phyloP scores from a whole-genome alignment of 2,888 invertebrate genomes.

The Corythucha ciliata region DNA sequence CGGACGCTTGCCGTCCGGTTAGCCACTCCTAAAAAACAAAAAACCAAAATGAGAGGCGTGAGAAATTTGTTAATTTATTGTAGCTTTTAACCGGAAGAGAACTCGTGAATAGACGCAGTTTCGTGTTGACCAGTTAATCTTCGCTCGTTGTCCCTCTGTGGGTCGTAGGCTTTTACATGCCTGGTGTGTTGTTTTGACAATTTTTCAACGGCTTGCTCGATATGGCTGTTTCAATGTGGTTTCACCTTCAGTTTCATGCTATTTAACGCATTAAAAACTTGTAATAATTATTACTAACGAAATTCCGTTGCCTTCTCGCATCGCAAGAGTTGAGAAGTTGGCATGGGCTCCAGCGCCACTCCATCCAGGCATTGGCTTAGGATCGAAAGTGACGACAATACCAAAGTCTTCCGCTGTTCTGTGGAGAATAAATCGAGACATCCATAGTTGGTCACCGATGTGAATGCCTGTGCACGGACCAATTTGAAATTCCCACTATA shows the following conservation, averaged over 20 bases:
- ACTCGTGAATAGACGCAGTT: slow-evolving; percentile 94
- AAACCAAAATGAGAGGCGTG: slow-evolving; percentile 14
- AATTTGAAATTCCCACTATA: slow-evolving; percentile 77
- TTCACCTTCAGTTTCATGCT: too few species aligned
- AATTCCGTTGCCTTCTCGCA: slow-evolving; percentile 84
- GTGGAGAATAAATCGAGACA: slow-evolving; percentile 75
- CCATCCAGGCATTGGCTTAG: slow-evolving; percentile 76
- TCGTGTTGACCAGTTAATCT: slow-evolving; percentile 91
- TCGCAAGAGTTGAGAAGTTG: slow-evolving; percentile 87
- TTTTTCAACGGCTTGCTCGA: slow-evolving; percentile 92
- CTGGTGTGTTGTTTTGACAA: slow-evolving; percentile 81
- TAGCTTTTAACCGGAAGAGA: slow-evolving; percentile 63
- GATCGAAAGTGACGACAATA: slow-evolving; percentile 65
- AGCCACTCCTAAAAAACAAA: slow-evolving; percentile 54
- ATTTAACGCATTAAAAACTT: not conserved
- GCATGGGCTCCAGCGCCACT: slow-evolving; percentile 95
- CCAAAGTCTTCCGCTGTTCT: slow-evolving; percentile 82
- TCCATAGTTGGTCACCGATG: slow-evolving; percentile 78
- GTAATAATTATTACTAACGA: slow-evolving; percentile 47
- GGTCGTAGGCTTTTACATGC: slow-evolving; percentile 95
- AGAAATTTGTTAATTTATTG: not conserved
- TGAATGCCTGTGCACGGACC: slow-evolving; percentile 82
- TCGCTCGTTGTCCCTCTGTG: slow-evolving; percentile 93
- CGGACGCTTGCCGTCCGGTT: slow-evolving; percentile 91
- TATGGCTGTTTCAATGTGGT: slow-evolving; percentile 67